These are phyloP conservation scores for Gadus chalcogrammus DNA, from an alignment of 2,113 vertebrate genomes.

Conservation along the genomic window DNA sequence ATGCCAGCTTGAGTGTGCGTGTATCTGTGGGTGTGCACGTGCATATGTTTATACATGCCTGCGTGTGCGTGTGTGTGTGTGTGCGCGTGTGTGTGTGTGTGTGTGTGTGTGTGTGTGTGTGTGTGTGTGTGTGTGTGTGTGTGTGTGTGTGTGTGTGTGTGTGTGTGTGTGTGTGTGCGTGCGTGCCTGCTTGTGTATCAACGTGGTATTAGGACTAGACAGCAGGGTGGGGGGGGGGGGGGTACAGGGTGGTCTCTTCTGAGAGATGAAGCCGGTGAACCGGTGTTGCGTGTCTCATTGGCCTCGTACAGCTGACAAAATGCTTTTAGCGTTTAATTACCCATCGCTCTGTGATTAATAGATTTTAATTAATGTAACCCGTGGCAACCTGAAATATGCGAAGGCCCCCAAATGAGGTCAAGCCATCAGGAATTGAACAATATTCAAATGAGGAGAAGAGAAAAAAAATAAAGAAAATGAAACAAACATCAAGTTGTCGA, in stretches of 20 bases:
- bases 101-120: background rate
- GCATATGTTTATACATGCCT: background rate
- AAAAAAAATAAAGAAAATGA: background rate
- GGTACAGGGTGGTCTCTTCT: background rate
- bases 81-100: constrained; percentile 13
- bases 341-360: constrained; percentile 63
- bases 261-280: constrained; percentile 18
- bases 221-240: background rate
- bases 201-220: background rate
- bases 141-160: no score
- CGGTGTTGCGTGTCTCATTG: constrained; percentile 49
- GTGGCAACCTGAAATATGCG: constrained; percentile 51
- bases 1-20: background rate
- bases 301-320: constrained; percentile 62
- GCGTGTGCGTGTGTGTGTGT: no score
- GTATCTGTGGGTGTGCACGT: constrained; percentile 19
- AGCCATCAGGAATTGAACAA: constrained; percentile 38
- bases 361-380: constrained; percentile 69
- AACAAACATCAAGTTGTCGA: background rate
- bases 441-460: constrained; percentile 1
- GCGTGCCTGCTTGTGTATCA: no score
- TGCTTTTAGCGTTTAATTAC: constrained; percentile 68
- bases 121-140: constrained; percentile 12
- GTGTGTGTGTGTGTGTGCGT: no score
- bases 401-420: constrained; percentile 45